Evolutionary conservation across 2,888 invertebrate genomes (phyloP).

Genomic region (Platynereis dumerilii): DNA sequence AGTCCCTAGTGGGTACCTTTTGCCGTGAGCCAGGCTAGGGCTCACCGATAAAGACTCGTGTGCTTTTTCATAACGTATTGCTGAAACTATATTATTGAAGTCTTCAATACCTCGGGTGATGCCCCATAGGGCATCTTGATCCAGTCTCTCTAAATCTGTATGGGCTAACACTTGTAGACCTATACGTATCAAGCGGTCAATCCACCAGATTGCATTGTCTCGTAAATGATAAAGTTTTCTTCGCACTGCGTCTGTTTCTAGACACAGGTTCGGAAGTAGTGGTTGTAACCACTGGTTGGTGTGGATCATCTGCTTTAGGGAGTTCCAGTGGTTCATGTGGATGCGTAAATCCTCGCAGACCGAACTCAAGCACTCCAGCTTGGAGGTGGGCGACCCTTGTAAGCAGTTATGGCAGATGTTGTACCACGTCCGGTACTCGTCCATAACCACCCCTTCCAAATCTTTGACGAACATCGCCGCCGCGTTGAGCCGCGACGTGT

Average conservation of each 20-base stretch:
- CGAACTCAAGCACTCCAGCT: slow-evolving; percentile 55
- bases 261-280: slow-evolving; percentile 47
- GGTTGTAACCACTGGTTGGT: slow-evolving; percentile 52
- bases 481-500: slow-evolving; percentile 47
- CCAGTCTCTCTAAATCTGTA: slow-evolving; percentile 51
- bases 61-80: slow-evolving; percentile 29
- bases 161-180: slow-evolving; percentile 61
- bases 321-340: slow-evolving; percentile 59
- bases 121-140: slow-evolving; percentile 59
- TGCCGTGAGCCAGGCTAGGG: slow-evolving; percentile 3
- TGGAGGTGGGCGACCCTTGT: slow-evolving; percentile 39
- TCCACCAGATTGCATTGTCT: slow-evolving; percentile 54
- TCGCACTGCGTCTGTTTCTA: slow-evolving; percentile 49
- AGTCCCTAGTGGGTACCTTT: slow-evolving; percentile 13
- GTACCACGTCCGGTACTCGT: slow-evolving; percentile 53
- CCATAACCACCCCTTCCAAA: slow-evolving; percentile 41
- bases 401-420: slow-evolving; percentile 49
- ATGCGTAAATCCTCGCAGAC: slow-evolving; percentile 60
- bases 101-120: slow-evolving; percentile 61
- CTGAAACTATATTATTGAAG: slow-evolving; percentile 55
- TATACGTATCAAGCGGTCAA: slow-evolving; percentile 54
- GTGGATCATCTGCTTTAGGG: slow-evolving; percentile 55
- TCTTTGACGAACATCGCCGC: slow-evolving; percentile 50
- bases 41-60: slow-evolving; percentile 19
- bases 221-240: slow-evolving; percentile 45